phyloP scores from a whole-genome alignment of 2,888 invertebrate genomes.

The Scaptodrosophila latifasciaeformis region DNA sequence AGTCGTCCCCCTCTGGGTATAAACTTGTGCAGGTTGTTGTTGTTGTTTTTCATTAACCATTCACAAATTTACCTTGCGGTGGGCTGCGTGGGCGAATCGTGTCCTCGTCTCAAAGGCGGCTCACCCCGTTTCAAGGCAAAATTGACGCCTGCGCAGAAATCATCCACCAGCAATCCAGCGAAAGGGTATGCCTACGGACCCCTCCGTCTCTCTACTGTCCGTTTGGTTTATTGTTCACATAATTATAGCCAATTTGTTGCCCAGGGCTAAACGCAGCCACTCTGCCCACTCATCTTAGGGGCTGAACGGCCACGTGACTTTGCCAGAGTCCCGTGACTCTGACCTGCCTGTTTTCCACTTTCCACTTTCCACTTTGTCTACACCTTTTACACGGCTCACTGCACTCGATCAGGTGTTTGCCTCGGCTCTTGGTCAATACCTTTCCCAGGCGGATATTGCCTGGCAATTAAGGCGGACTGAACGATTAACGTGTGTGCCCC shows the following conservation, averaged over 20 bases:
- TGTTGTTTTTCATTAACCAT: conserved; percentile 67
- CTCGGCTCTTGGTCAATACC: neutral
- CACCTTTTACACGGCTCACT: conserved; percentile 70
- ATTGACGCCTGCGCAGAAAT: conserved; percentile 47
- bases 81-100: conserved; percentile 18
- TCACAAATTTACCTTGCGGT: conserved; percentile 70
- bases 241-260: too few relatives aligned
- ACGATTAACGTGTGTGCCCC: neutral
- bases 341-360: too few relatives aligned
- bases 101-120: neutral
- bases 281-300: conserved; percentile 18
- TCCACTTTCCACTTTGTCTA: conserved; percentile 54
- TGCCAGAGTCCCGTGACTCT: conserved; percentile 1
- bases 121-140: conserved; percentile 24
- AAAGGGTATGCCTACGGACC: too few relatives aligned
- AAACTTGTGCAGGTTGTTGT: conserved; percentile 5
- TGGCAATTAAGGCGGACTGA: too few relatives aligned
- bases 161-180: too few relatives aligned
- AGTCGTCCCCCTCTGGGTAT: neutral
- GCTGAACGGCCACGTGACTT: conserved; percentile 18
- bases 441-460: too few relatives aligned
- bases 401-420: conserved; percentile 70
- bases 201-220: too few relatives aligned
- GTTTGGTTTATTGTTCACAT: too few relatives aligned
- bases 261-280: conserved; percentile 26